Evolutionary conservation across 35 echinoderm and acorn worm species (phyloP).

Genomic region (Acanthaster planci): DNA sequence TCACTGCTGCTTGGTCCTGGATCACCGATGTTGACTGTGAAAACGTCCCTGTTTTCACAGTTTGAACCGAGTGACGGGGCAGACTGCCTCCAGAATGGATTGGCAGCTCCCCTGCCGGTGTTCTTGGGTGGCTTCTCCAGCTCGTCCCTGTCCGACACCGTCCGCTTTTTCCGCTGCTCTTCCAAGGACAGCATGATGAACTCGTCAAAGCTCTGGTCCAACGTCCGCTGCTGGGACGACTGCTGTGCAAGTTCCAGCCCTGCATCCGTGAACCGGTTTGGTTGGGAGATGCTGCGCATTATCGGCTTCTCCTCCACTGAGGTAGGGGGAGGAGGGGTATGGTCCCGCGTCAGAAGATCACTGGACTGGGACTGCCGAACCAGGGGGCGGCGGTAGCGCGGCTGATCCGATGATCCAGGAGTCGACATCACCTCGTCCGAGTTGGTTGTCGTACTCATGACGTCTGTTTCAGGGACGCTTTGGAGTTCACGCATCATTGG

Average conservation of each 20-base stretch:
- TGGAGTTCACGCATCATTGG: constrained; percentile 71
- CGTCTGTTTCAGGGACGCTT: constrained; percentile 37
- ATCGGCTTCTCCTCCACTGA: constrained; percentile 25
- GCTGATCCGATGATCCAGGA: constrained; percentile 40
- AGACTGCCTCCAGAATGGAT: not conserved
- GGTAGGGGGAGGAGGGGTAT: constrained; percentile 31
- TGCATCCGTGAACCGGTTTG: constrained; percentile 56
- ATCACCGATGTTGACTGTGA: constrained; percentile 5
- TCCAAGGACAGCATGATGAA: constrained; percentile 78
- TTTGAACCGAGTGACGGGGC: not conserved
- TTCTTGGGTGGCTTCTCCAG: not conserved
- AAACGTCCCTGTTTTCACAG: constrained; percentile 10
- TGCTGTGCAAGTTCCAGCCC: constrained; percentile 22
- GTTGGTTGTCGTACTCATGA: constrained; percentile 50
- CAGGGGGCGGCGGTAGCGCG: constrained; percentile 51
- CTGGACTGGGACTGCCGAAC: constrained; percentile 44
- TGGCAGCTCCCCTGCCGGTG: not conserved
- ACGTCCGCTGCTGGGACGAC: constrained; percentile 47
- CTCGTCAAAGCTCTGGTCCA: constrained; percentile 94
- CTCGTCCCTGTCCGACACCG: constrained; percentile 7
- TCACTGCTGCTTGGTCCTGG: not conserved
- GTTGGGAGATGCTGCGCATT: constrained; percentile 37
- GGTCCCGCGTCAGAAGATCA: not conserved
- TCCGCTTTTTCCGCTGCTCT: constrained; percentile 76
- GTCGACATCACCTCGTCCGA: constrained; percentile 49